Evolutionary conservation across 2,888 invertebrate genomes (phyloP), one percentile per base, ranked within the genome.

Genomic region (Choreutis nemorana): DNA sequence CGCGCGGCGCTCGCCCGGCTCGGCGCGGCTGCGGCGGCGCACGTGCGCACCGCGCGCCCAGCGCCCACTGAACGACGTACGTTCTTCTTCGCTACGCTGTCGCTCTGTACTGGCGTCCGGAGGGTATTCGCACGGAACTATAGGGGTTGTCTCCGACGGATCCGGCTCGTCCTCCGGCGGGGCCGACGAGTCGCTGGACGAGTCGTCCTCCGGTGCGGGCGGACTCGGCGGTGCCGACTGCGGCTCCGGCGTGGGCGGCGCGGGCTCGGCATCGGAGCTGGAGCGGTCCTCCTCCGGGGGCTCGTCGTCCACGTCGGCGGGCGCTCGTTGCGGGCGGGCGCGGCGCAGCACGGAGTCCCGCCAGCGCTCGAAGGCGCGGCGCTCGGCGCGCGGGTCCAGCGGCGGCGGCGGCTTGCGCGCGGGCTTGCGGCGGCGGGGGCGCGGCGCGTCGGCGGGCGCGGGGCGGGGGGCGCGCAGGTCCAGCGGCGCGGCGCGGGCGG

Each of bases 321-420:
- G 28, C n/a, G n/a, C n/a, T n/a, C n/a, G n/a, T n/a, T n/a, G n/a
- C 26, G 30, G 25, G 14, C 16, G 3, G 26, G 28, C 33, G 26
- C 51, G 50, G 10, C 59, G 53, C 33, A 63, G 40, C 35, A 64
- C 57, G 29, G 55, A 58, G 11, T 55, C 61, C 2, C 68, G 66
- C 71, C 72, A 71, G 3, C 60, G 60, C 34, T 68, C 67, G 50
- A 70, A 71, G 20, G 71, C 71, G 33, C 54, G 57, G 4, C 70
- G 50, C 46, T 67, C 68, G 9, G 58, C 62, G 27, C 37, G 46
- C 35, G 61, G 56, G 45, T 62, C 64, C 6, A 36, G 41, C 23
- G 46, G 45, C 30, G 50, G 41, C 30, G 39, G 30, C 44, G 44
- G 49, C 37, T 55, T 50, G 20, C 45, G 48, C 33, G 44, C 50